Base-by-base conservation (phyloP, 2,888 invertebrate species). In the Peribatodes rhomboidaria region DNA sequence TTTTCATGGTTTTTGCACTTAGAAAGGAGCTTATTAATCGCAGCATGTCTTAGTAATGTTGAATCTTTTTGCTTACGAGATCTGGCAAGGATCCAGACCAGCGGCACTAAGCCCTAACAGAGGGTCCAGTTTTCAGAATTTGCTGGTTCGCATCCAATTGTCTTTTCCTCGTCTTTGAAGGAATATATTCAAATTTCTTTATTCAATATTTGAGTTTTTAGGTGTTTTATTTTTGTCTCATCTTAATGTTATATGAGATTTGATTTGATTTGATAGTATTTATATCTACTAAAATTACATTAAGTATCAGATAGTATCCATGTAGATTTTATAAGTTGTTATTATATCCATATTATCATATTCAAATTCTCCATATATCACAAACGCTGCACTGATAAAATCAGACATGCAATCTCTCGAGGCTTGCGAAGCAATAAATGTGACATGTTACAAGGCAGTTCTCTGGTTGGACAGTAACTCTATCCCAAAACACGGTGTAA, bases 401-500 rank as follows among this genome's bases (percentile, higher is more conserved):
- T 39, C 46, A 47, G 37, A 39, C 46, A 53, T 44, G 60, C 56
- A 44, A 35, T 18, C 31, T 14, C 39, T 39, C 31, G 46, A 49
- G 20, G 3, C 41, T 53, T 20, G 39, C 46, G 47, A 57, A 44
- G 47, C 46, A 47, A 60, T 66, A 55, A 55, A 68, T 13, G 16
- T 60, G 52, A 37, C 39, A 47, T 54, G n/a, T 46, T 35, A 55
- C 47, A 49, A 11, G 47, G 31, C 47, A 31, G 47, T 49, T 27
- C 47, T 49, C 46, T 46, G n/a, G 52, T 39, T 7, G 35, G 35
- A 8, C 18, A 27, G 67, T 64, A 66, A 67, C 65, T 39, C 61
- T 70, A 70, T 65, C 70, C 72, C 68, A 61, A 69, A 65, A 74
- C 71, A 71, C 73, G 64, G 70, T 61, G 57, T 82, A 82, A 90